These are phyloP conservation scores for Athalia cordata DNA, from an alignment of 2,888 invertebrate species.

Conservation along the genomic window DNA sequence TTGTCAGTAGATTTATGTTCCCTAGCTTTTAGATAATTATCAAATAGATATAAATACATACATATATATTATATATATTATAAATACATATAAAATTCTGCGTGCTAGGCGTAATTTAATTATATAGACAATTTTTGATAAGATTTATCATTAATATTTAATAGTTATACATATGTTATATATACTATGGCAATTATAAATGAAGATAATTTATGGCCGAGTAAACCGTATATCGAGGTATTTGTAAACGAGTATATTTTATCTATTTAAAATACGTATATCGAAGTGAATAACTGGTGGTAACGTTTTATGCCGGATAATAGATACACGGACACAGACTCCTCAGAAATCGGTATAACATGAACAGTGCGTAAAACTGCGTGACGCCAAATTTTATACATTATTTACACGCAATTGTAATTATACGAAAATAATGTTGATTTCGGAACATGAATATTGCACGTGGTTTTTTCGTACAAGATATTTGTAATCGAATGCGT, in stretches of 20 bases:
- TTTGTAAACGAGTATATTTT: conserved; percentile 54
- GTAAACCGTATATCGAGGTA: conserved; percentile 48
- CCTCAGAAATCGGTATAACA: conserved; percentile 45
- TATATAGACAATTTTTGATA: conserved; percentile 41
- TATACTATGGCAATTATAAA: conserved; percentile 12
- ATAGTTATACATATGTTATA: conserved; percentile 8
- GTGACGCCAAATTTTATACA: conserved; percentile 49
- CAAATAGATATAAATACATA: conserved; percentile 1
- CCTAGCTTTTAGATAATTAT: not conserved
- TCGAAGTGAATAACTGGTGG: conserved; percentile 9
- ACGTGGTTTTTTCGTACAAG: not conserved
- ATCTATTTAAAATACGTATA: conserved; percentile 34
- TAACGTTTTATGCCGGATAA: conserved; percentile 20
- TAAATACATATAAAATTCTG: conserved; percentile 48
- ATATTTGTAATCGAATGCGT: conserved; percentile 11
- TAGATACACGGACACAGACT: conserved; percentile 46
- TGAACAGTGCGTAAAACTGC: conserved; percentile 45
- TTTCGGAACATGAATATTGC: conserved; percentile 44
- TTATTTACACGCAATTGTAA: conserved; percentile 34
- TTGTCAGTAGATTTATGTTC: conserved; percentile 18
- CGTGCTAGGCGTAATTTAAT: conserved; percentile 36
- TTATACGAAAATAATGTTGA: conserved; percentile 45
- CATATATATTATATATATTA: conserved; percentile 49
- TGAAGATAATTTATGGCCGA: conserved; percentile 37
- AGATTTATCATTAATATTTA: conserved; percentile 34